Evolutionary conservation across 2,888 invertebrate species (phyloP), one percentile per base, ranked within the genome.

Genomic region (Drosophila barbarae): DNA sequence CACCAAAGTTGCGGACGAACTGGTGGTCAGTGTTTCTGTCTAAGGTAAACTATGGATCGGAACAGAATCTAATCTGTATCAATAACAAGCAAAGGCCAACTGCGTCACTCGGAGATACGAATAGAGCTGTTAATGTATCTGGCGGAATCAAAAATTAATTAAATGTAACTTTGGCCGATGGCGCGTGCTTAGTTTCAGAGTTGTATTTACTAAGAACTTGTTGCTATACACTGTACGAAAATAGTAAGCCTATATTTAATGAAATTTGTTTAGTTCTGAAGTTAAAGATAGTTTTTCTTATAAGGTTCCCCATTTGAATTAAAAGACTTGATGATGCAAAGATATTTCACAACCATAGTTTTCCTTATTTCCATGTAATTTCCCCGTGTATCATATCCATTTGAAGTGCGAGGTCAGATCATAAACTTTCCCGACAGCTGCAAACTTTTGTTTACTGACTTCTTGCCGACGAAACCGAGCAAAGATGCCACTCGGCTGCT

Each of bases 361-460:
- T 46, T 8, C 12, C 5, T 18, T 8, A 2, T 5, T 10, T 13
- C 34, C 6, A 34, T 34, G 6, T 1, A 34, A 6, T 5, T 7
- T 8, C 13, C 18, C 13, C 18, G 46, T 41, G 41, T n/a, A 15
- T 42, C 28, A 26, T 38, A 18, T 8, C 18, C 46, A 5, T 32
- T 46, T 56, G 15, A 32, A 12, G 36, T 52, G 32, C 36, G 49
- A 44, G 61, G 52, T 64, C 65, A 42, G 36, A 52, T 63, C 64
- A 44, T 63, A 63, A 59, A 61, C 46, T 60, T 60, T 50, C 9
- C 35, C 57, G 50, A 46, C 58, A 54, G 58, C 47, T 46, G 51
- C 44, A 38, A 71, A 76, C 73, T 78, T 77, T 75, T 42, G 46
- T 32, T 55, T 38, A 42, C 61, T 51, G 71, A 69, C 69, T 72